Percentiles rank a stretch among this genome's conserved stretches.
phyloP scores from a whole-genome alignment of 2,888 invertebrate species.

The Eledona agricola region DNA sequence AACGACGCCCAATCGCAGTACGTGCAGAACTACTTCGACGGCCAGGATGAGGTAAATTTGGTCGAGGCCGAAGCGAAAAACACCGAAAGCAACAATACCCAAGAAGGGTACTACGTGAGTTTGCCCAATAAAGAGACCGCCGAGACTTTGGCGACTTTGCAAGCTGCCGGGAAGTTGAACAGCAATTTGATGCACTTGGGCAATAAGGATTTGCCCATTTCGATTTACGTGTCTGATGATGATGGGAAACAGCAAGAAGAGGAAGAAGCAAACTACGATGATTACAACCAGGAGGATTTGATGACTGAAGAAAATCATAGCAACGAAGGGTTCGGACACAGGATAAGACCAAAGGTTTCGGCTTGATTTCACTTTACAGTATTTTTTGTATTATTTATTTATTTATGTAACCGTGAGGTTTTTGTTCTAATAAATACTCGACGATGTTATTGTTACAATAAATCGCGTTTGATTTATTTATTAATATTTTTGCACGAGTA shows the following conservation, averaged over 20 bases:
- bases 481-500: no score
- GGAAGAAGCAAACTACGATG: constrained; percentile 11
- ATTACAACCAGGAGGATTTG: constrained; percentile 23
- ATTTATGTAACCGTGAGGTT: constrained; percentile 14
- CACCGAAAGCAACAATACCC: constrained; percentile 49
- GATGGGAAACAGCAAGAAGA: constrained; percentile 9
- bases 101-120: constrained; percentile 66
- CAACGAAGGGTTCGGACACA: constrained; percentile 16
- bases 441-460: constrained; percentile 1
- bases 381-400: constrained; percentile 7
- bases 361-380: constrained; percentile 5
- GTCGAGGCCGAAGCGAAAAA: constrained; percentile 50
- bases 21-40: constrained; percentile 53
- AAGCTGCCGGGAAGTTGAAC: constrained; percentile 67
- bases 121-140: constrained; percentile 71
- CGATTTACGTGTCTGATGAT: constrained; percentile 65
- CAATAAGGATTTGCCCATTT: constrained; percentile 61
- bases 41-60: constrained; percentile 44
- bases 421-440: constrained; percentile 3
- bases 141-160: constrained; percentile 68
- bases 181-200: constrained; percentile 56
- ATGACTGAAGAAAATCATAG: constrained; percentile 9
- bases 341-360: constrained; percentile 24
- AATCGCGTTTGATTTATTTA: background rate
- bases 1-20: constrained; percentile 51